Evolutionary conservation across 2,113 vertebrate genomes (phyloP).

Genomic region (Silurus glanis): DNA sequence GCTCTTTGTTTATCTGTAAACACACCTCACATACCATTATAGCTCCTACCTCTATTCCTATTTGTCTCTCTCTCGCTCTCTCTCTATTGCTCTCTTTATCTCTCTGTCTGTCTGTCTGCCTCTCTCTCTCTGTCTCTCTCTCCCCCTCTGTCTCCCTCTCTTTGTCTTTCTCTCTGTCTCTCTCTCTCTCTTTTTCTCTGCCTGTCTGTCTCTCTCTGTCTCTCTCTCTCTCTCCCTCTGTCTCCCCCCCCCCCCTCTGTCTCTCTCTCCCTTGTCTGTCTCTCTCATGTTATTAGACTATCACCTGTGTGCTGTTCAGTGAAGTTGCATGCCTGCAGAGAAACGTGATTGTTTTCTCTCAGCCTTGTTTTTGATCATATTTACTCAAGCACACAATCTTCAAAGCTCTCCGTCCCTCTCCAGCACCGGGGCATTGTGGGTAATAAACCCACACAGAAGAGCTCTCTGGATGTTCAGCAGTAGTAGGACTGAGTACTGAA

Average conservation of each 20-base stretch:
- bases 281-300: not conserved
- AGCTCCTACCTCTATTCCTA: conserved; percentile 1
- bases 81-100: not conserved
- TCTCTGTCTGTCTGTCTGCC: not conserved
- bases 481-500: not conserved
- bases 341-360: conserved; percentile 22
- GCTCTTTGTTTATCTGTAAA: conserved; percentile 30
- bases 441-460: not conserved
- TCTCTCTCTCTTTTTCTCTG: not conserved
- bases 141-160: no score
- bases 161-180: not conserved
- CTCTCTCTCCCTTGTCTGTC: not conserved
- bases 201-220: conserved; percentile 18
- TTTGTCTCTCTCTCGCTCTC: not conserved
- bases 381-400: conserved; percentile 33
- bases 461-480: not conserved
- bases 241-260: no score
- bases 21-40: conserved; percentile 34
- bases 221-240: conserved; percentile 5
- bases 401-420: conserved; percentile 14
- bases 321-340: not conserved
- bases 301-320: conserved; percentile 7
- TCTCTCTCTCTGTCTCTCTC: not conserved
- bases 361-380: conserved; percentile 30
- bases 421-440: conserved; percentile 27